Conservation (phyloP, 2,113 vertebrate genomes). For the Lethenteron reissneri region DNA sequence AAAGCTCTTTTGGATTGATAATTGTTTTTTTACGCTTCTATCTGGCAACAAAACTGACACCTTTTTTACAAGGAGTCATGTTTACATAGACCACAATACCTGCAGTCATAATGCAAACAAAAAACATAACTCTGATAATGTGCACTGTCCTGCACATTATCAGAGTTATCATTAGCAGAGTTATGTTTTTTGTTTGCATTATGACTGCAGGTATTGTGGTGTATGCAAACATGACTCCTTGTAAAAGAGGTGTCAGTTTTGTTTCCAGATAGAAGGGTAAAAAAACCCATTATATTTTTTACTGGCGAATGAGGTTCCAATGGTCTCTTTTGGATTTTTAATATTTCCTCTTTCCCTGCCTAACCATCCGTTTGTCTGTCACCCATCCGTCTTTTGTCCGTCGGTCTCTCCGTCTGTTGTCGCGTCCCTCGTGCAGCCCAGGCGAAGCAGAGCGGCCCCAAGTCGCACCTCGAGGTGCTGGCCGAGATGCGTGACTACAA, state of each 20-base stretch:
- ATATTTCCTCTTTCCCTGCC: conserved; percentile 7
- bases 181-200: neutral
- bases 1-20: neutral
- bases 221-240: neutral
- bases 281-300: neutral
- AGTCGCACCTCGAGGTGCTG: conserved; percentile 84
- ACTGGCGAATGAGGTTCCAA: neutral
- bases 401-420: conserved; percentile 2
- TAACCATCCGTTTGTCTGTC: too few species aligned
- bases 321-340: neutral
- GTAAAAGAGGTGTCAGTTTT: neutral
- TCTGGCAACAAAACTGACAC: too few species aligned
- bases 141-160: neutral
- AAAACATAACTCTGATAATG: too few species aligned
- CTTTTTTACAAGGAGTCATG: too few species aligned
- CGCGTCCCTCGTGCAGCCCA: conserved; percentile 31
- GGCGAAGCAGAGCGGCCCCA: conserved; percentile 48
- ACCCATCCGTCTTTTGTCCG: neutral
- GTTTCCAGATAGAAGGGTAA: neutral
- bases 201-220: neutral
- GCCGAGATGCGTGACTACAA: conserved; percentile 98
- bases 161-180: neutral
- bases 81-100: too few species aligned
- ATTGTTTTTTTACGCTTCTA: too few species aligned
- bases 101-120: too few species aligned